Base-by-base conservation (phyloP, 2,113 vertebrate genomes). In the Dolichallabes microphthalmus region DNA sequence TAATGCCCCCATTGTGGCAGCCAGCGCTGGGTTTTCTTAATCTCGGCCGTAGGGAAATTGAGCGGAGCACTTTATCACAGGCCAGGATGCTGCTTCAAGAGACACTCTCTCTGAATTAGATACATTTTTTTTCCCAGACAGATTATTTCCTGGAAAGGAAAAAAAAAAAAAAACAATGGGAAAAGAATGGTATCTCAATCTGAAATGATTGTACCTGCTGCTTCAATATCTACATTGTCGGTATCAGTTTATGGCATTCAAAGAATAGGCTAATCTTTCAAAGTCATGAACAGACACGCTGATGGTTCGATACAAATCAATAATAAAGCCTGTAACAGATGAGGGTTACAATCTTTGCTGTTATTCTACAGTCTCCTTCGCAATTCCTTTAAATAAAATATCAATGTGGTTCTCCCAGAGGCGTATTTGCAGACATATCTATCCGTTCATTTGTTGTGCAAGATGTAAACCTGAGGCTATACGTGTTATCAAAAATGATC, bases 1-100 rank as follows among this genome's bases (percentile, higher is more conserved):
- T 95, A 95, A 95, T 95, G 92, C 88, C 74, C 73, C 93, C 74
- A 94, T 95, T 95, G 94, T 95, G 91, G 77, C 91, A 91, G 83
- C 86, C 88, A 90, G 91, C 88, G 35, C 55, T 89, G 89, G 93
- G 91, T 92, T 94, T 90, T 95, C 94, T 93, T 94, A 95, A 94
- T 95, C 94, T 94, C 90, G 88, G 91, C 89, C 91, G 86, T 82
- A 93, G 88, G 92, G 89, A 93, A 92, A 94, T 87, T 82, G 89
- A 92, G 90, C 92, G 77, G 88, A 57, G 88, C 90, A 93, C 94
- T 95, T 94, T 93, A 94, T 94, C 94, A 93, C 91, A 88, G 83
- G 88, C 83, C 80, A 87, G 83, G 92, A 92, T 90, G 90, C 91
- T 90, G 88, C 81, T 50, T 73, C 83, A 86, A 85, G 53, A 87